Evolutionary conservation across 2,797 vertebrate species (phyloP).

Genomic region (Apogon hyalosoma): DNA sequence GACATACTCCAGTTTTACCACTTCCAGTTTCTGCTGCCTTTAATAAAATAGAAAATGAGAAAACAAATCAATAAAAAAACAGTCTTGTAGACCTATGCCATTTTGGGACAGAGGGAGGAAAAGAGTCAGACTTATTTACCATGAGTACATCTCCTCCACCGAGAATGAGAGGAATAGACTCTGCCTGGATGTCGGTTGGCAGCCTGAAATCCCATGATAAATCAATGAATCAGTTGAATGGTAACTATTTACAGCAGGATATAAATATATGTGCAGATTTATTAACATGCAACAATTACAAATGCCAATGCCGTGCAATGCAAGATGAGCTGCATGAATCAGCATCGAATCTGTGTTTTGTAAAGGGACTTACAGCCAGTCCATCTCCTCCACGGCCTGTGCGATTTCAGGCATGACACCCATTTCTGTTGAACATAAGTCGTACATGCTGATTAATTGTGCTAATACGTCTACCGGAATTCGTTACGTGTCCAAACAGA

Average conservation of each 20-base stretch:
- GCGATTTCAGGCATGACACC: slow-evolving; percentile 98
- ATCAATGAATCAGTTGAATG: background rate
- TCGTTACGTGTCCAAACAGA: rapidly evolving
- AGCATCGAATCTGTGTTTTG: background rate
- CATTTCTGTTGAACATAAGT: slow-evolving; percentile 86
- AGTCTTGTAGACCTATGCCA: background rate
- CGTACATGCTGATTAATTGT: background rate
- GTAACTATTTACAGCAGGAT: background rate
- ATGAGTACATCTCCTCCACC: slow-evolving; percentile 98
- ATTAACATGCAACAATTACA: background rate
- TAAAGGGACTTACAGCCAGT: slow-evolving; percentile 94
- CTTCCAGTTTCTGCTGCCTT: slow-evolving; percentile 99
- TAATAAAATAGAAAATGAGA: background rate
- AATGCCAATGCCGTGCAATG: background rate
- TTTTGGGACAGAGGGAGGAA: background rate
- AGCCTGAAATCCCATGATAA: slow-evolving; percentile 80
- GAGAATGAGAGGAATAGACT: slow-evolving; percentile 95
- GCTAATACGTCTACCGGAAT: rapidly evolving
- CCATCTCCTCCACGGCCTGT: slow-evolving; percentile 97
- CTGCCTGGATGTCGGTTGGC: slow-evolving; percentile 98
- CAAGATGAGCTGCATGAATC: background rate
- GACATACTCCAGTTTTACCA: slow-evolving; percentile 98
- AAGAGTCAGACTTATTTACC: slow-evolving; percentile 76
- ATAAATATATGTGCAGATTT: background rate
- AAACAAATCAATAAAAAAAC: background rate